phyloP scores from a whole-genome alignment of 2,797 vertebrate species.

The Crax fasciolata region DNA sequence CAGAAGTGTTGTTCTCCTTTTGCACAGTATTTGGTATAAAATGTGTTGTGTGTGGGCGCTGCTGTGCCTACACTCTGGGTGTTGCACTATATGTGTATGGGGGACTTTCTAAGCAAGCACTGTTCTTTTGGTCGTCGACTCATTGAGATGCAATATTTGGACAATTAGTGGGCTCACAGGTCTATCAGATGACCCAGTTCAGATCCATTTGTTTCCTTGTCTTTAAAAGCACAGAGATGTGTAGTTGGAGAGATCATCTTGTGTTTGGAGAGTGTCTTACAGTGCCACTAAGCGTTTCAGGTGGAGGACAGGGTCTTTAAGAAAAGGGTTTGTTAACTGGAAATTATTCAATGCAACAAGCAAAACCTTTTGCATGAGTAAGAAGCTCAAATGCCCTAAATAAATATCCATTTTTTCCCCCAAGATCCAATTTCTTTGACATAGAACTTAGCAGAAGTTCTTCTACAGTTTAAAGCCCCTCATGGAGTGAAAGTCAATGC shows the following conservation, averaged over 20 bases:
- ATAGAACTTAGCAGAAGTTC: neutral
- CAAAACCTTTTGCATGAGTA: neutral
- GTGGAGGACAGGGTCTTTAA: neutral
- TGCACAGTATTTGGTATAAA: neutral
- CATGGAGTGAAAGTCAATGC: neutral
- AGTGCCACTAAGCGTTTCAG: neutral
- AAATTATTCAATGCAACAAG: neutral
- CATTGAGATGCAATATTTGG: neutral
- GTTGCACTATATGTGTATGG: neutral
- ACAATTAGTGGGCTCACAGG: neutral
- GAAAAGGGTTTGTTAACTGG: neutral
- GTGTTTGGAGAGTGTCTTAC: neutral
- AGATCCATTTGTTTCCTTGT: neutral
- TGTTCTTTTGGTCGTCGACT: neutral
- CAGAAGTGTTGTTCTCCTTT: neutral
- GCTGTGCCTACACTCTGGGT: neutral
- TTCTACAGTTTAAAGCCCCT: neutral
- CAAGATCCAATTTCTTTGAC: neutral
- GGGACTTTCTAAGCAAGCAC: neutral
- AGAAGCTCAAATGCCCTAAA: neutral
- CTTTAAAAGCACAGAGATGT: neutral
- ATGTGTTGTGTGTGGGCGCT: neutral
- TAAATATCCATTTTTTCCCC: neutral
- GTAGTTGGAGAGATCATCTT: neutral
- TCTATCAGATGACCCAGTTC: neutral